Conservation (phyloP, 2,888 invertebrate species). For the Vanessa cardui region DNA sequence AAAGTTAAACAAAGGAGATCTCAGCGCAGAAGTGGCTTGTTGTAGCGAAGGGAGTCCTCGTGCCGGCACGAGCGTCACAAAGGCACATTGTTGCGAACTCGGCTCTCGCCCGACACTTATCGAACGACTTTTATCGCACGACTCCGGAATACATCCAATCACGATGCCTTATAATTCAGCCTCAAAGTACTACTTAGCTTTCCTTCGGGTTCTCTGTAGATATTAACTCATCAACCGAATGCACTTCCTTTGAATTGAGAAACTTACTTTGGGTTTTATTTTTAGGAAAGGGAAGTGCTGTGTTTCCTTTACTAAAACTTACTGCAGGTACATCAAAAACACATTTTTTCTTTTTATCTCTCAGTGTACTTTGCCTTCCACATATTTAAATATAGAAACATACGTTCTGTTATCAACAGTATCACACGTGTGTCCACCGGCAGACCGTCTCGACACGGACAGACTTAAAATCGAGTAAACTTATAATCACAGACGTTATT, state of each 20-base stretch:
- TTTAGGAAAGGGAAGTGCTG: too few species aligned
- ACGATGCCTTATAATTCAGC: conserved; percentile 16
- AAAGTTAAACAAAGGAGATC: conserved; percentile 33
- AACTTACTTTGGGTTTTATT: not conserved
- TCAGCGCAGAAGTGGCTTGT: conserved; percentile 28
- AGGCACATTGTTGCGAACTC: conserved; percentile 33
- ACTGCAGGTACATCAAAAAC: too few species aligned
- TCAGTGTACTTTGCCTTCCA: too few species aligned
- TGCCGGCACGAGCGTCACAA: conserved; percentile 25
- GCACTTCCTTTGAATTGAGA: conserved; percentile 3
- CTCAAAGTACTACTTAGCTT: conserved; percentile 14
- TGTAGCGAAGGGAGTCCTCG: conserved; percentile 28
- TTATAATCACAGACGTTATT: too few species aligned
- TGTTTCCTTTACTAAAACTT: too few species aligned
- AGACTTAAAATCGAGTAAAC: too few species aligned
- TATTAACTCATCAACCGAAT: conserved; percentile 5
- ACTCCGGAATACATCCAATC: conserved; percentile 22
- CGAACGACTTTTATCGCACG: conserved; percentile 36
- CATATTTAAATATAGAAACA: too few species aligned
- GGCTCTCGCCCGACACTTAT: conserved; percentile 33
- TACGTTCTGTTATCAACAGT: too few species aligned
- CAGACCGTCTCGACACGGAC: too few species aligned
- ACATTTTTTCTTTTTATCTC: too few species aligned
- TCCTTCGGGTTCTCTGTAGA: conserved; percentile 10
- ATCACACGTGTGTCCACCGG: too few species aligned